Conservation (phyloP, 2,888 invertebrate species). For the Caenorhabditis doughertyi region DNA sequence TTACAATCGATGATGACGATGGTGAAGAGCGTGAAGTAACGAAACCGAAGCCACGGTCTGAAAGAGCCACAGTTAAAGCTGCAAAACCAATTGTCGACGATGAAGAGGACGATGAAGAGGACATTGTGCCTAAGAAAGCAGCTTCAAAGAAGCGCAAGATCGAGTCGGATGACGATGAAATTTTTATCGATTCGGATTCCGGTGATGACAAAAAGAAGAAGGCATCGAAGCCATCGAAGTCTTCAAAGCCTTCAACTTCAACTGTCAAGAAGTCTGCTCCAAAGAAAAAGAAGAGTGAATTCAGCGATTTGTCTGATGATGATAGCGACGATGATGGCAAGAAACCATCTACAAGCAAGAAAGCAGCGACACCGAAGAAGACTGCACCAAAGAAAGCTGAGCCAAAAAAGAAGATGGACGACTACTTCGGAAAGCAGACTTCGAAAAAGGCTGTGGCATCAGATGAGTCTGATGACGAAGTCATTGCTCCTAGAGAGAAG, state of each 20-base stretch:
- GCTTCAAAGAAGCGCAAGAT: slow-evolving; percentile 32
- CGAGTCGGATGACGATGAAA: slow-evolving; percentile 43
- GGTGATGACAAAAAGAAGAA: slow-evolving; percentile 42
- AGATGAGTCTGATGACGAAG: slow-evolving; percentile 50
- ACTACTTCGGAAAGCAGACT: slow-evolving; percentile 35
- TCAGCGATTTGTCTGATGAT: slow-evolving; percentile 38
- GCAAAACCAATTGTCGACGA: slow-evolving; percentile 26
- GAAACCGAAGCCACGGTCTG: slow-evolving; percentile 40
- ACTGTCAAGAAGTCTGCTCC: slow-evolving; percentile 30
- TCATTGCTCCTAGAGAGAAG: slow-evolving; percentile 56
- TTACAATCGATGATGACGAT: slow-evolving; percentile 27
- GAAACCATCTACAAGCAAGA: slow-evolving; percentile 34
- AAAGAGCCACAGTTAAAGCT: slow-evolving; percentile 28
- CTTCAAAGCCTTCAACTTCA: slow-evolving; percentile 43
- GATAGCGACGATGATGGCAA: slow-evolving; percentile 28
- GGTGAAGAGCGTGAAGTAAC: slow-evolving; percentile 41
- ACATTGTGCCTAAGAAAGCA: slow-evolving; percentile 14
- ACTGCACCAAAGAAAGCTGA: slow-evolving; percentile 22
- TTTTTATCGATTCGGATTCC: slow-evolving; percentile 35
- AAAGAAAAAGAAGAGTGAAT: slow-evolving; percentile 34
- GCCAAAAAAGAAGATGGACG: slow-evolving; percentile 29
- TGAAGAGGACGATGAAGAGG: slow-evolving; percentile 24
- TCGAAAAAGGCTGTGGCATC: slow-evolving; percentile 41
- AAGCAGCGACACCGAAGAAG: slow-evolving; percentile 44
- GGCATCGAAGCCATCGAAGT: slow-evolving; percentile 31